These are phyloP conservation scores for Eutolmus rufibarbis DNA, from an alignment of 2,888 invertebrate genomes.

Conservation along the genomic window DNA sequence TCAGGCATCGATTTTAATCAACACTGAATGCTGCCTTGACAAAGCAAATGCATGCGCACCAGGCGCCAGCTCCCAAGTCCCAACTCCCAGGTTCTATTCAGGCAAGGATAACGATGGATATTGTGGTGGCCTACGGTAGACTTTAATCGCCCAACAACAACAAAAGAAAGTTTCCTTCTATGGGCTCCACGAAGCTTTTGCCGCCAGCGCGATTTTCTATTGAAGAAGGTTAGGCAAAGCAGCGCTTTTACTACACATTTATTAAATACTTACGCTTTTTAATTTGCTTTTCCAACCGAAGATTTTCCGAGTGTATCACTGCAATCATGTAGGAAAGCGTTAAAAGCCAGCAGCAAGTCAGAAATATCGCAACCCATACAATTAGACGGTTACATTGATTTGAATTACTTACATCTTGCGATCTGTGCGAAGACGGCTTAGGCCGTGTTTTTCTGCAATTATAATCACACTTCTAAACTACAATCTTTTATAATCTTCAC, in stretches of 20 bases:
- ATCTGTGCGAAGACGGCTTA: conserved; percentile 35
- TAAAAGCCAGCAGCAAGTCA: conserved; percentile 49
- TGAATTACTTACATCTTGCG: conserved; percentile 41
- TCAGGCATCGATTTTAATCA: conserved; percentile 37
- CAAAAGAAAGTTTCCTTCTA: background rate
- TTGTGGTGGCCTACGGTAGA: background rate
- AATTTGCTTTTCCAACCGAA: conserved; percentile 47
- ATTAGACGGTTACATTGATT: conserved; percentile 48
- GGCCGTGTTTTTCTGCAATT: conserved; percentile 48
- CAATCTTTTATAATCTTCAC: background rate
- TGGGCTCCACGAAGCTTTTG: background rate
- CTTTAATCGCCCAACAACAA: background rate
- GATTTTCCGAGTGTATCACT: conserved; percentile 49
- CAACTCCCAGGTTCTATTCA: background rate
- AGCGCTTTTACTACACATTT: background rate
- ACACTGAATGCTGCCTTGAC: conserved; percentile 45
- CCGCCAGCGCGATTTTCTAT: background rate
- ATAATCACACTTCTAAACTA: background rate
- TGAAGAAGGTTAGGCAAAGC: conserved; percentile 40
- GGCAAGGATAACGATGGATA: background rate
- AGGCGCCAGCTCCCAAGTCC: conserved; percentile 22
- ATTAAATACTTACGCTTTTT: conserved; percentile 44
- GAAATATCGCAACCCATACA: conserved; percentile 49
- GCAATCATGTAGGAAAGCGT: conserved; percentile 49
- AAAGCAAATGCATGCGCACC: conserved; percentile 45